Evolutionary conservation across 2,797 vertebrate species (phyloP).

Genomic region (Characodon lateralis): DNA sequence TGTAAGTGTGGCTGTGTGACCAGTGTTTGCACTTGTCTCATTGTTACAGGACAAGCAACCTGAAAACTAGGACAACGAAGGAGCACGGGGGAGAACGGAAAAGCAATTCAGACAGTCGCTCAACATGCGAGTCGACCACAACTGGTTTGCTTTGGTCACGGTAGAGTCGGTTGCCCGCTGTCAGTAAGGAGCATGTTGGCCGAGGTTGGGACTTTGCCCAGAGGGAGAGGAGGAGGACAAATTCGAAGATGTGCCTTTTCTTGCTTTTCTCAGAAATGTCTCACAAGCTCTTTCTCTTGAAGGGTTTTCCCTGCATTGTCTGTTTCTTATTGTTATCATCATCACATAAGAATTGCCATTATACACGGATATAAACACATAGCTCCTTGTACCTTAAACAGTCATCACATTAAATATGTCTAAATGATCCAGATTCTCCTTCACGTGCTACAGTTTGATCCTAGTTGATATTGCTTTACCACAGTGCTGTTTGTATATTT

Average conservation of each 20-base stretch:
- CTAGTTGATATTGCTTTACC: constrained; percentile 52
- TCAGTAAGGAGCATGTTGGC: constrained; percentile 55
- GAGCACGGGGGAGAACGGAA: constrained; percentile 32
- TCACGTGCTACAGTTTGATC: constrained; percentile 59
- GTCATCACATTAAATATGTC: constrained; percentile 57
- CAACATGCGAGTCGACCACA: constrained; percentile 77
- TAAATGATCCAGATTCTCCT: constrained; percentile 61
- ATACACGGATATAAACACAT: constrained; percentile 10
- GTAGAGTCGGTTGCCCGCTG: constrained; percentile 70
- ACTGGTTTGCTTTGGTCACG: constrained; percentile 81
- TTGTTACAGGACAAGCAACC: constrained; percentile 77
- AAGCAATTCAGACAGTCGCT: constrained; percentile 64
- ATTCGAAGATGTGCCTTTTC: constrained; percentile 71
- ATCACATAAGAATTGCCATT: constrained; percentile 24
- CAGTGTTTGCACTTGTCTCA: constrained; percentile 77
- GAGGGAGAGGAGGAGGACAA: constrained; percentile 56
- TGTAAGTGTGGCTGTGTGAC: constrained; percentile 61
- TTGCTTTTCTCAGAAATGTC: constrained; percentile 68
- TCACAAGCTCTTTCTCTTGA: constrained; percentile 42
- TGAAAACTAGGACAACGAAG: constrained; percentile 71
- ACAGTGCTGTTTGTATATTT: constrained; percentile 43
- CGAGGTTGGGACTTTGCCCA: constrained; percentile 29
- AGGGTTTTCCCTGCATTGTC: constrained; percentile 26
- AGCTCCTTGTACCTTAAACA: constrained; percentile 29
- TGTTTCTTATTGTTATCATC: constrained; percentile 3